A percentile compares a stretch with the other conserved stretches of the same genome.
Evolutionary conservation across 35 echinoderm and acorn worm species (phyloP).

Genomic region (Nesometra sesokonis): DNA sequence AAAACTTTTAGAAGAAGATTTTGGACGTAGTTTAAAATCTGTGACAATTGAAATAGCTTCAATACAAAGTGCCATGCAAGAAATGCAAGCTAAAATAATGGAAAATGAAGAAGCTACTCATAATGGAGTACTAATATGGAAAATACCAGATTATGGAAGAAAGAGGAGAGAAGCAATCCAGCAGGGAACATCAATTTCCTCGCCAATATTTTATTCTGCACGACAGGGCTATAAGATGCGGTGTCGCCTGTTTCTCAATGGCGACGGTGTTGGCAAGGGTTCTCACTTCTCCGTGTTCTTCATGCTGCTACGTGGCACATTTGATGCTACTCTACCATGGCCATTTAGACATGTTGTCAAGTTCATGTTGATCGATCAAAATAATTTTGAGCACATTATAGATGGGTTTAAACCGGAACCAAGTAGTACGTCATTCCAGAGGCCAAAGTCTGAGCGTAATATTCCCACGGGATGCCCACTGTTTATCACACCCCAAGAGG

Average conservation of each 20-base stretch:
- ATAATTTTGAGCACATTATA: background rate
- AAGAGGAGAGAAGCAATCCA: constrained; percentile 4
- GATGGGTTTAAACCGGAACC: constrained; percentile 37
- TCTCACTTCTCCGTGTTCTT: constrained; percentile 43
- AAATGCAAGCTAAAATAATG: constrained; percentile 1
- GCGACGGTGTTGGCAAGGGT: constrained; percentile 40
- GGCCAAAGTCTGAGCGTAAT: constrained; percentile 24
- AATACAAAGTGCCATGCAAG: background rate
- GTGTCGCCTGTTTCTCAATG: constrained; percentile 22
- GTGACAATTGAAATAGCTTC: background rate
- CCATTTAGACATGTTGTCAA: constrained; percentile 23
- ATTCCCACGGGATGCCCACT: constrained; percentile 31
- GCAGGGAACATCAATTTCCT: constrained; percentile 14
- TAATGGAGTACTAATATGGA: constrained; percentile 17
- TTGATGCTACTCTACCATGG: constrained; percentile 26
- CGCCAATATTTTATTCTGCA: constrained; percentile 5
- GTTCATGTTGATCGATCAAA: constrained; percentile 23
- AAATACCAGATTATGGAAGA: constrained; percentile 4
- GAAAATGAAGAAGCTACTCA: background rate
- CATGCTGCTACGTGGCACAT: constrained; percentile 13
- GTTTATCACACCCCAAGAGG: constrained; percentile 4
- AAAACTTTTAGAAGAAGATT: too few relatives aligned
- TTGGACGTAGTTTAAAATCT: too few relatives aligned
- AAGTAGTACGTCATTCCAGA: constrained; percentile 19
- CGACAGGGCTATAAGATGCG: constrained; percentile 41